These are phyloP conservation scores for Labeo calbasu DNA, from an alignment of 2,797 vertebrate species.

Conservation along the genomic window DNA sequence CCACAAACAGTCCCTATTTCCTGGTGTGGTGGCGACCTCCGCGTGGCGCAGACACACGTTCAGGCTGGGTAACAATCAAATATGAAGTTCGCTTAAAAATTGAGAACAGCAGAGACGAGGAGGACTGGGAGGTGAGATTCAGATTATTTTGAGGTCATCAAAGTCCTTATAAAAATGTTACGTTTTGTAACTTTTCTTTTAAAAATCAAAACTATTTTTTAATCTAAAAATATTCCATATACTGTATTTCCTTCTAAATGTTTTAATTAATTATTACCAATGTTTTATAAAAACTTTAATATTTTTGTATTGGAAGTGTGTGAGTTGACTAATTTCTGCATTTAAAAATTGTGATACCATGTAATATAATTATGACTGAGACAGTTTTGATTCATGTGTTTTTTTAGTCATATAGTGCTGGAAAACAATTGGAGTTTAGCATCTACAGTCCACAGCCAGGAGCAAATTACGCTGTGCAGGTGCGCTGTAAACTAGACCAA, in stretches of 20 bases:
- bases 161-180: constrained; percentile 5
- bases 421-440: constrained; percentile 76
- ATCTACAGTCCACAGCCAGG: constrained; percentile 79
- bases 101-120: constrained; percentile 61
- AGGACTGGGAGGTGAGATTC: constrained; percentile 83
- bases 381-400: constrained; percentile 12
- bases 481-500: constrained; percentile 84
- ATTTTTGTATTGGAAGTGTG: not conserved
- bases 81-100: constrained; percentile 82
- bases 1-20: constrained; percentile 72
- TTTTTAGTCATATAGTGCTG: constrained; percentile 74
- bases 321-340: not conserved
- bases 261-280: not conserved
- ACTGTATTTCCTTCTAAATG: not conserved
- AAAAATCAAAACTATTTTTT: not conserved
- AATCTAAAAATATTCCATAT: not conserved
- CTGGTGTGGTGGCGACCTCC: constrained; percentile 84
- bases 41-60: constrained; percentile 74
- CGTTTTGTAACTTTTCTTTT: not conserved
- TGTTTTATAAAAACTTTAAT: not conserved
- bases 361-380: not conserved
- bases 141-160: not conserved
- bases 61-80: constrained; percentile 88
- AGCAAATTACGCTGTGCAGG: constrained; percentile 78
- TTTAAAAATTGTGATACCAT: not conserved